These are phyloP conservation scores for Rhamnusium bicolor DNA, from an alignment of 2,888 invertebrate genomes.

Conservation along the genomic window DNA sequence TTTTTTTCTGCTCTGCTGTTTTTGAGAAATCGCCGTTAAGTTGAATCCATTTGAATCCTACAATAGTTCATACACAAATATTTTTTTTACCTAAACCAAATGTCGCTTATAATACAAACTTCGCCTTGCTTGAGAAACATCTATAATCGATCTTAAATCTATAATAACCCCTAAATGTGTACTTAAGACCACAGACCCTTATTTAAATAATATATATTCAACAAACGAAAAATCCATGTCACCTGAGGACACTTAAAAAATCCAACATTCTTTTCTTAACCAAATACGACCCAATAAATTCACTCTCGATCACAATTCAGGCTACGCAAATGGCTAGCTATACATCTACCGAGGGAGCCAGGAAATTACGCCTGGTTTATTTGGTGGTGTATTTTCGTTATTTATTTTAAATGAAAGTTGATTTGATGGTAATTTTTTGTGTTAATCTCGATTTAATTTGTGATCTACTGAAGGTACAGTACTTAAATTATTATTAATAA, in stretches of 20 bases:
- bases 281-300: constrained; percentile 49
- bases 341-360: constrained; percentile 2
- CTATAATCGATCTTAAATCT: constrained; percentile 14
- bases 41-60: too few relatives aligned
- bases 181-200: constrained; percentile 35
- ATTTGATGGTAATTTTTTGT: too few relatives aligned
- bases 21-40: too few relatives aligned
- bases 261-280: constrained; percentile 34
- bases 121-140: constrained; percentile 21
- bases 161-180: constrained; percentile 22
- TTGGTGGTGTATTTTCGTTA: background rate
- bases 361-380: background rate
- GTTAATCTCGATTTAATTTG: too few relatives aligned
- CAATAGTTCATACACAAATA: too few relatives aligned
- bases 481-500: too few relatives aligned
- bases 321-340: constrained; percentile 3
- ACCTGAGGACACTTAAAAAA: constrained; percentile 39
- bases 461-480: too few relatives aligned
- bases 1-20: too few relatives aligned
- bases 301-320: constrained; percentile 35
- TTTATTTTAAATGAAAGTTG: too few relatives aligned
- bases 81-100: too few relatives aligned
- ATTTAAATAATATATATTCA: constrained; percentile 40
- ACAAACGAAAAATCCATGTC: constrained; percentile 38
- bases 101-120: background rate